Evolutionary conservation across 2,797 vertebrate genomes (phyloP), one percentile per base, ranked within the genome.

Genomic region (Pseudomugil tenellus): DNA sequence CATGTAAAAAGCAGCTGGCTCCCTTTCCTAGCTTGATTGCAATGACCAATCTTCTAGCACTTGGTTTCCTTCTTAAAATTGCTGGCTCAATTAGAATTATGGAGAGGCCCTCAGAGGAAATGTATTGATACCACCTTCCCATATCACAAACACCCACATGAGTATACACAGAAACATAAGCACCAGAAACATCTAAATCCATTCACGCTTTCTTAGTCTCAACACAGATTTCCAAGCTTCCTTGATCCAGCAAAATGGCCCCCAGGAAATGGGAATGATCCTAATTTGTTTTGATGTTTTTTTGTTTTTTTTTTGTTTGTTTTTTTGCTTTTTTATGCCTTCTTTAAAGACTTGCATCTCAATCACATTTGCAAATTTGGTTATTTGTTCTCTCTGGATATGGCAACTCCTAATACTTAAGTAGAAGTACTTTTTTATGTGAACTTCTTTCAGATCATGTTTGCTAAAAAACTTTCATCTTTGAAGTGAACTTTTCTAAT

Each of bases 1-100:
- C 58, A 73, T 68, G 78, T 68, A 84, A 86, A 80, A 84, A 80
- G 78, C 67, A 83, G 76, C 73, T 71, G 84, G 79, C 73, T 80
- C 41, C 32, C 76, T 82, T 84, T 75, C 65, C 13, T 16, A 70
- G 77, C 72, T 67, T 79, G 79, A 87, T 85, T 83, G 68, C 77
- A 77, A 58, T 80, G 83, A 86, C 87, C 85, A 70, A 76, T 85
- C 71, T 73, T 74, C 12, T n/a, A 59, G 58, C 58, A 72, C 56
- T 80, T 61, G 51, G 65, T 67, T 77, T 61, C 32, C 25, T 2
- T 74, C 62, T 34, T 49, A 52, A 87, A 76, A 82, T 58, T 75
- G 72, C 64, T 32, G 81, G 69, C 51, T 81, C 70, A 67, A 70
- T 85, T 72, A 73, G 21, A 73, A 77, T 71, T 73, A 76, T 56